These are phyloP conservation scores for Oedothorax gibbosus DNA, from an alignment of 1,140 invertebrate species.

Conservation along the genomic window DNA sequence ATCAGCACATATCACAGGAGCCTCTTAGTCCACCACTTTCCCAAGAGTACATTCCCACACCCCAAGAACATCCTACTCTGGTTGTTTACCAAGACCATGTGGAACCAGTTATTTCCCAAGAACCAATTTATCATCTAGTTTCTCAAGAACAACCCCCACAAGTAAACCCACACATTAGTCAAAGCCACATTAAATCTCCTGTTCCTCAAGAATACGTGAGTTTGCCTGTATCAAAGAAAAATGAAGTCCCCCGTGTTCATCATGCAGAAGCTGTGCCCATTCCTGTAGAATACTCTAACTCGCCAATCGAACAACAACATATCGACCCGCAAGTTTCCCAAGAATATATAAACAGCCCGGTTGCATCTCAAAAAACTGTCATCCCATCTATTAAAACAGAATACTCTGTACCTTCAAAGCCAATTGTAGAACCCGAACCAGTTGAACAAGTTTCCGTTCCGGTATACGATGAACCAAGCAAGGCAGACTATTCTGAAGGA, in stretches of 20 bases:
- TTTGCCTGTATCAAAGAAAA: not conserved
- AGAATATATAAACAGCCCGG: not conserved
- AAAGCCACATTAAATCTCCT: not conserved
- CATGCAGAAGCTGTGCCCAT: not conserved
- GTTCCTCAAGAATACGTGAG: not conserved
- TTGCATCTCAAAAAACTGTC: not conserved
- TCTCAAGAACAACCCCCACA: not conserved
- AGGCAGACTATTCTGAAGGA: not conserved
- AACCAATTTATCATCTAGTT: not conserved
- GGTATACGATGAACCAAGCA: not conserved
- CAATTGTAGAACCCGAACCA: not conserved
- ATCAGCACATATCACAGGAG: not conserved
- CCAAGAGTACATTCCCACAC: not conserved
- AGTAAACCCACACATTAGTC: not conserved
- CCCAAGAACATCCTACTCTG: not conserved
- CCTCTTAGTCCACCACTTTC: not conserved
- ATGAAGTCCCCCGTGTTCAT: not conserved
- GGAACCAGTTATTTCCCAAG: not conserved
- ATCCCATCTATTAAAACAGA: not conserved
- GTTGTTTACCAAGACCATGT: not conserved
- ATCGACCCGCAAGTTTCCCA: not conserved
- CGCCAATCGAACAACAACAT: not conserved
- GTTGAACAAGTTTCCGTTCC: not conserved
- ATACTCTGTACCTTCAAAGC: not conserved
- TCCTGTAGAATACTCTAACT: no score